Evolutionary conservation across 2,113 vertebrate species (phyloP).

Genomic region (Eidolon helvum): DNA sequence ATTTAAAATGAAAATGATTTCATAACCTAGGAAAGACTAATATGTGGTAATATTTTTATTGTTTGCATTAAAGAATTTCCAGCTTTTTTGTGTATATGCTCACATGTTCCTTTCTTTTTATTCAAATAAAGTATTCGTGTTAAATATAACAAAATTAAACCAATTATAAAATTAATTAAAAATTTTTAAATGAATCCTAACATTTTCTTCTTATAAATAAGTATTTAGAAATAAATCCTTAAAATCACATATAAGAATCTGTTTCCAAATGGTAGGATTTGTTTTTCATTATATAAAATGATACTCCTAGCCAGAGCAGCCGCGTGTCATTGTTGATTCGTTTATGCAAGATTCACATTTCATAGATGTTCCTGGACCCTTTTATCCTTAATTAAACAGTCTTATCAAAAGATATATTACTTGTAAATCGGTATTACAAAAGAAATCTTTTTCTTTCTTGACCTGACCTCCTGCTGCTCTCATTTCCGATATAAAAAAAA

Average conservation of each 20-base stretch:
- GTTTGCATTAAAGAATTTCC: neutral
- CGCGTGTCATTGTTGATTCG: neutral
- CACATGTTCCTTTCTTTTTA: neutral
- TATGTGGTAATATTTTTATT: neutral
- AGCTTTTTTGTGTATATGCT: neutral
- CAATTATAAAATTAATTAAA: neutral
- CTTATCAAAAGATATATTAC: conserved; percentile 11
- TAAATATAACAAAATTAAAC: neutral
- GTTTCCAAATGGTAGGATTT: conserved; percentile 12
- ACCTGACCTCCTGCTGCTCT: neutral
- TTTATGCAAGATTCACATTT: conserved; percentile 13
- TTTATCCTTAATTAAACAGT: conserved; percentile 27
- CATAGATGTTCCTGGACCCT: neutral
- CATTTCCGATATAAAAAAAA: neutral
- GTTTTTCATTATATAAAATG: conserved; percentile 11
- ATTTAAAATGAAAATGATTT: conserved; percentile 7
- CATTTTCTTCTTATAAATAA: neutral
- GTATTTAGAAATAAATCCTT: conserved; percentile 19
- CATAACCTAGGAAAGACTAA: neutral
- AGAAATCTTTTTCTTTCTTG: neutral
- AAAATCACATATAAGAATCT: conserved; percentile 12
- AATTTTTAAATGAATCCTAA: conserved; percentile 26
- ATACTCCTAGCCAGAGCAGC: neutral
- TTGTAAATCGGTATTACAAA: conserved; percentile 18
- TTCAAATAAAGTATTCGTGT: neutral